Base-by-base conservation (phyloP, 2,888 invertebrate genomes). In the Rhabditoides inermis region DNA sequence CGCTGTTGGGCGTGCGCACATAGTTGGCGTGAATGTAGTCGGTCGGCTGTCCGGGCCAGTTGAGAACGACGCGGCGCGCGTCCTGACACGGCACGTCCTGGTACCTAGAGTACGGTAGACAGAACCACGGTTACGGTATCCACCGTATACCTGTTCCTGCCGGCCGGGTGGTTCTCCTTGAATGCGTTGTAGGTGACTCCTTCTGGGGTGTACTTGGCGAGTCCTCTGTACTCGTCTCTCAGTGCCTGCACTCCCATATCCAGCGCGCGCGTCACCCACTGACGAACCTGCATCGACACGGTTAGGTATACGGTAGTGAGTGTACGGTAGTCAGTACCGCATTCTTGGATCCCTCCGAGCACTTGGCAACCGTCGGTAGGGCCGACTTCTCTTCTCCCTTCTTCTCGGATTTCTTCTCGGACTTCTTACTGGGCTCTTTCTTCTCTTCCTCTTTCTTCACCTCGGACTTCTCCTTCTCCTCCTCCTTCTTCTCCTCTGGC, bases 1-100 rank as follows among this genome's bases (percentile, higher is more conserved):
- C n/a, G n/a, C n/a, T 15, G 12, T 32, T 32, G 35, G n/a, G 10
- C n/a, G 12, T 32, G 42, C 35, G 53, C 27, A 68, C 55, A 42
- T 60, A 67, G 48, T 67, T 67, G n/a, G 67, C 67, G 45, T 67
- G 67, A 28, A 67, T 67, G 49, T 63, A 67, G 52, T 67, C 66
- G 18, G 30, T 30, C 1, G 41, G 2, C 4, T 55, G 40, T 18
- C 55, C 59, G 15, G 68, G 68, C 37, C 48, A 57, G 7, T 53
- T 60, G 36, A 67, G 44, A 6, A 61, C 48, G 22, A 67, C 51
- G 0, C 66, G 60, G n/a, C 49, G 42, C 41, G 61, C 50, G 30
- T 67, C 67, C 32, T 60, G 58, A 27, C 67, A 67, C 28, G 60
- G 60, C 7, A 67, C 66, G 37, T 67, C 67, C 37, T 52, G 49